Conservation (phyloP, 2,888 invertebrate genomes). For the Cantharis rufa region DNA sequence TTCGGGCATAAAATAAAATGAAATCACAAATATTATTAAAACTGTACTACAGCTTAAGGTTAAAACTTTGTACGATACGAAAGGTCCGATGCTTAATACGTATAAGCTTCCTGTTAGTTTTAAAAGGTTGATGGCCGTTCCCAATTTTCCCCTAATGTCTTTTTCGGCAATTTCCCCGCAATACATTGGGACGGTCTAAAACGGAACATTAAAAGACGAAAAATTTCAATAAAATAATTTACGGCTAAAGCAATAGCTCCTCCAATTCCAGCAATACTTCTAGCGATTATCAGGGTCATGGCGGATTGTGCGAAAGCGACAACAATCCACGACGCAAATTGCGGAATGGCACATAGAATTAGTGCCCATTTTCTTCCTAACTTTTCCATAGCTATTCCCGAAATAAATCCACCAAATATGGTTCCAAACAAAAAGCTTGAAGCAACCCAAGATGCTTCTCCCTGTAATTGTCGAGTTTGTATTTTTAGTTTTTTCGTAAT, state of each 20-base stretch:
- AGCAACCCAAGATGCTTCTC: not conserved
- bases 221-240: not conserved
- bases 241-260: not conserved
- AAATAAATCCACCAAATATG: not conserved
- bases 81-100: conserved; percentile 51
- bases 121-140: conserved; percentile 45
- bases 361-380: not conserved
- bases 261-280: not conserved
- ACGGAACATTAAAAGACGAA: conserved; percentile 27
- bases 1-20: conserved; percentile 55
- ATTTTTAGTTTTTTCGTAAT: not conserved
- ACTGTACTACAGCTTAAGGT: conserved; percentile 47
- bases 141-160: conserved; percentile 57
- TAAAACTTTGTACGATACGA: conserved; percentile 49
- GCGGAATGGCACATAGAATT: not conserved
- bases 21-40: conserved; percentile 49
- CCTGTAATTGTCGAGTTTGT: not conserved
- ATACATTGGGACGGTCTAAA: conserved; percentile 52
- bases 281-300: not conserved
- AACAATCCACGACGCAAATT: not conserved
- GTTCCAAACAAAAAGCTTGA: not conserved
- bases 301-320: not conserved
- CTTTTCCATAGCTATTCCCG: not conserved
- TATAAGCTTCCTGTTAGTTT: conserved; percentile 52
- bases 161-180: conserved; percentile 55